Conservation (phyloP, 2,888 invertebrate genomes). For the Eurytoma californica region DNA sequence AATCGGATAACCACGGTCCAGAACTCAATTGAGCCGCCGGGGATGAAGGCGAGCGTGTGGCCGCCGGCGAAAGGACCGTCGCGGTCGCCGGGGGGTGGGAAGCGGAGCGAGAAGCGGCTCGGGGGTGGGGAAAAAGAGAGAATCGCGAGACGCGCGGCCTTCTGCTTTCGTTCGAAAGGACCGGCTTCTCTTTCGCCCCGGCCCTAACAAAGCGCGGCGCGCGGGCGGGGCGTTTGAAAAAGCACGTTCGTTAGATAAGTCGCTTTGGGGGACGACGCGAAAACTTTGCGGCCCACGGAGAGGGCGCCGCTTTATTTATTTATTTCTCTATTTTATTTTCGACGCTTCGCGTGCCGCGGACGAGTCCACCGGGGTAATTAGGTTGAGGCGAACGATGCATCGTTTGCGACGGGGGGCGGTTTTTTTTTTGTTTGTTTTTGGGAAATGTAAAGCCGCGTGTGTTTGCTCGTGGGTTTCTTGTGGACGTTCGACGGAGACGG, state of each 20-base stretch:
- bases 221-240: slow-evolving; percentile 26
- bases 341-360: neutral
- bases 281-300: slow-evolving; percentile 29
- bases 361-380: slow-evolving; percentile 10
- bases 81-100: neutral
- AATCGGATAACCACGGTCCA: slow-evolving; percentile 69
- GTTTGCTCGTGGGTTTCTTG: neutral
- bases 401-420: neutral
- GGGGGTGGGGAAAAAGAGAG: neutral
- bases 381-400: slow-evolving; percentile 30
- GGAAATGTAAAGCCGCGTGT: neutral
- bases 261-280: slow-evolving; percentile 49
- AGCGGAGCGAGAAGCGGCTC: slow-evolving; percentile 1
- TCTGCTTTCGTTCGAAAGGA: slow-evolving; percentile 39
- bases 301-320: slow-evolving; percentile 10
- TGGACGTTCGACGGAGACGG: neutral
- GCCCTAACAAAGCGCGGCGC: neutral
- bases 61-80: slow-evolving; percentile 6
- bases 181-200: slow-evolving; percentile 29
- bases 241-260: slow-evolving; percentile 52
- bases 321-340: slow-evolving; percentile 22
- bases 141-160: slow-evolving; percentile 41
- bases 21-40: slow-evolving; percentile 66
- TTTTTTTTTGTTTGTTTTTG: neutral
- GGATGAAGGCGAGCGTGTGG: slow-evolving; percentile 23